phyloP scores from a whole-genome alignment of 2,888 invertebrate genomes.

The Polydrusus tereticollis region DNA sequence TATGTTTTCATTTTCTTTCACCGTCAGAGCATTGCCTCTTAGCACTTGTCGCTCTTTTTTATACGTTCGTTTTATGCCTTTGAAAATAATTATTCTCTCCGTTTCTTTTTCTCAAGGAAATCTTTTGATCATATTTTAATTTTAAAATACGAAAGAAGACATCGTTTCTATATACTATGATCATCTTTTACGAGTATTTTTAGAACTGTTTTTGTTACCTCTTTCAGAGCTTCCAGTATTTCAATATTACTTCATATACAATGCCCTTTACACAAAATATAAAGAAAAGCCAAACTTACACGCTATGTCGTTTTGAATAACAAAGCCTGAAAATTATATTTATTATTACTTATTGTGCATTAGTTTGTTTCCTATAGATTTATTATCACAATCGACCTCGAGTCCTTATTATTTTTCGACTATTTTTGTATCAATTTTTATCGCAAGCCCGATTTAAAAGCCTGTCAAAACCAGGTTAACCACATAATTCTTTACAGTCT shows the following conservation, averaged over 20 bases:
- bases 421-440: not conserved
- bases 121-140: not conserved
- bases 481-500: not conserved
- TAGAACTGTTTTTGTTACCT: not conserved
- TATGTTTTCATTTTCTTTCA: too few relatives aligned
- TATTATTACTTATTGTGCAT: too few relatives aligned
- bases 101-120: not conserved
- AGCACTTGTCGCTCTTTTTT: not conserved
- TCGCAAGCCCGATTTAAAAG: not conserved
- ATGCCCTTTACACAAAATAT: too few relatives aligned
- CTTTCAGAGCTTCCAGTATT: too few relatives aligned
- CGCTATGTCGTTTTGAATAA: too few relatives aligned
- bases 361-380: too few relatives aligned
- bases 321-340: too few relatives aligned
- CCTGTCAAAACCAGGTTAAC: constrained; percentile 5
- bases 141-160: not conserved
- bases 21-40: too few relatives aligned
- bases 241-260: too few relatives aligned
- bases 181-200: not conserved
- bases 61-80: not conserved
- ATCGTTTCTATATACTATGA: not conserved
- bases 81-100: not conserved
- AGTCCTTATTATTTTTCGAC: not conserved
- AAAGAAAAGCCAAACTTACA: too few relatives aligned
- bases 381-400: not conserved